phyloP scores from a whole-genome alignment of 2,797 vertebrate species.

The Dicrostonyx torquatus region DNA sequence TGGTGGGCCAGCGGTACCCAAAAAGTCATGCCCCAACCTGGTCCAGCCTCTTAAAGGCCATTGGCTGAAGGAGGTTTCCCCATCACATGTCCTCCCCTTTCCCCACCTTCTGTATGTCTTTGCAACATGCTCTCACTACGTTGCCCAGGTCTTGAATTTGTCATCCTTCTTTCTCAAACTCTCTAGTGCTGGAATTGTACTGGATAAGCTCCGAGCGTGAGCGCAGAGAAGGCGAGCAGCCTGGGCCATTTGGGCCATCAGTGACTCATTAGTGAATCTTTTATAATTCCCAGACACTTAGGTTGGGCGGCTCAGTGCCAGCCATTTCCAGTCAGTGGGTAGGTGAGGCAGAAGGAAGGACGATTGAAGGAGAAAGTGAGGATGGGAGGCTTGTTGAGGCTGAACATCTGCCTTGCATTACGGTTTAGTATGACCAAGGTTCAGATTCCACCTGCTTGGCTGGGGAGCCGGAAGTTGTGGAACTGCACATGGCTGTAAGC shows the following conservation, averaged over 20 bases:
- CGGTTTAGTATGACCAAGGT: not conserved
- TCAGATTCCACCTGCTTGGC: not conserved
- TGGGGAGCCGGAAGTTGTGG: not conserved
- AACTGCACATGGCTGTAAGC: rapidly evolving
- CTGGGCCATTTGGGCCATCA: not conserved
- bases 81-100: too few species aligned
- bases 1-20: too few species aligned
- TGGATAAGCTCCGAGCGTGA: not conserved
- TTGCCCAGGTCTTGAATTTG: not conserved
- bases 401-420: not conserved
- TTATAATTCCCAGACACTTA: not conserved
- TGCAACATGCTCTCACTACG: not conserved
- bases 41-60: too few species aligned
- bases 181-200: not conserved
- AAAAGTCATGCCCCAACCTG: too few species aligned
- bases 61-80: too few species aligned
- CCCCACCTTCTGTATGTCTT: not conserved
- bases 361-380: not conserved
- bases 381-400: not conserved
- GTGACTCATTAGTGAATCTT: not conserved
- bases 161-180: not conserved
- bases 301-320: not conserved
- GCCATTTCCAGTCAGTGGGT: not conserved
- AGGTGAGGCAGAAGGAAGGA: not conserved
- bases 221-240: not conserved